A percentile compares a stretch with the other conserved stretches of the same genome.
phyloP scores from a whole-genome alignment of 2,113 vertebrate genomes.

The Accipiter virgatus region DNA sequence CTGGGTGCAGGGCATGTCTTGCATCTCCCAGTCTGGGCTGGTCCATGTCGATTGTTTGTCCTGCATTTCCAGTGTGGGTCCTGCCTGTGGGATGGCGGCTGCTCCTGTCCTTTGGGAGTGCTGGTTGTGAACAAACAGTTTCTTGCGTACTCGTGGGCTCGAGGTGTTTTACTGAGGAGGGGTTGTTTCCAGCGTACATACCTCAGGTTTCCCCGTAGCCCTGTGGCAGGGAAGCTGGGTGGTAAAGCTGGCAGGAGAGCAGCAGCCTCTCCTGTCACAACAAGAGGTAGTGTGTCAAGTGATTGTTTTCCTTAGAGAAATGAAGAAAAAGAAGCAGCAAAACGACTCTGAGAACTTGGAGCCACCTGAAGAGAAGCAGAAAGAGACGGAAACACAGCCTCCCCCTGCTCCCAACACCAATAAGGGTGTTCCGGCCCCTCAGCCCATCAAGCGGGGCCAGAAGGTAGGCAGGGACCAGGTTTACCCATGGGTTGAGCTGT shows the following conservation, averaged over 20 bases:
- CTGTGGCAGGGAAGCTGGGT: not conserved
- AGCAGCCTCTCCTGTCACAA: not conserved
- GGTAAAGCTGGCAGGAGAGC: not conserved
- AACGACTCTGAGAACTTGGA: conserved; percentile 68
- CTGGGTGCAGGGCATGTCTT: not conserved
- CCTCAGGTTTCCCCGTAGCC: no score
- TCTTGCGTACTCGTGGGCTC: accelerated
- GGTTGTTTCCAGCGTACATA: accelerated
- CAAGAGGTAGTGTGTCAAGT: no score
- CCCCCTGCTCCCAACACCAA: conserved; percentile 48
- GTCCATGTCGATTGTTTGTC: not conserved
- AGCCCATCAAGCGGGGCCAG: conserved; percentile 88
- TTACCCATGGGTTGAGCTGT: not conserved
- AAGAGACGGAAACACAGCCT: not conserved
- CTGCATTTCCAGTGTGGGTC: not conserved
- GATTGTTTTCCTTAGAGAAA: conserved; percentile 76
- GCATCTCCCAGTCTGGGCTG: not conserved
- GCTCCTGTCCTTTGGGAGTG: not conserved
- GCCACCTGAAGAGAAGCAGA: conserved; percentile 62
- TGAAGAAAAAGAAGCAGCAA: conserved; percentile 89
- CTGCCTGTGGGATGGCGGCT: not conserved
- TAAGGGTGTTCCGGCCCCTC: conserved; percentile 62
- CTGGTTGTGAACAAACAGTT: not conserved
- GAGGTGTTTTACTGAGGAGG: not conserved
- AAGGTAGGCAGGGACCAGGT: conserved; percentile 73